Evolutionary conservation across 2,888 invertebrate species (phyloP), one percentile per base, ranked within the genome.

Genomic region (Ochropacha duplaris): DNA sequence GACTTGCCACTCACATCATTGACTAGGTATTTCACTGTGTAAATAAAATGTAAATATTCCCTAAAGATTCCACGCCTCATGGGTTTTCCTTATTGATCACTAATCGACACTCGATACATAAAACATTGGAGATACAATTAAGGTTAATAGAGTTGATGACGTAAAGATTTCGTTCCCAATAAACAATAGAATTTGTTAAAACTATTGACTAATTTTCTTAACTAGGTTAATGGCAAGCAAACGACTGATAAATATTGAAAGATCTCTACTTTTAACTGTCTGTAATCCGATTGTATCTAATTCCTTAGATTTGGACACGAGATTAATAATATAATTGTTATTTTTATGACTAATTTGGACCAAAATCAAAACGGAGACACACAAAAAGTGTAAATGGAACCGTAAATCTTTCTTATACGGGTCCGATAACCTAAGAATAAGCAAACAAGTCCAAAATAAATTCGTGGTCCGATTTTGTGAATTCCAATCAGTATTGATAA

Each of bases 371-470:
- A 54, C 55, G 19, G 39, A 55, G 57, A 65, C 64, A 22, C 62
- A 59, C 62, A 64, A 61, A 69, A 76, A 71, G 62, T 76, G 68
- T 76, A 79, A 60, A 77, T 81, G 83, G 79, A 63, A 83, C 80
- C 77, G 78, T 88, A 76, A 83, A 86, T 86, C 81, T 82, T 71
- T 57, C 26, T 57, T 64, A 76, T 69, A 80, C 78, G 79, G 74
- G 88, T 85, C 84, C 87, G 86, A 88, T 86, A 87, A 91, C 88
- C 88, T 76, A 78, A 76, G 81, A 81, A 79, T 84, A 73, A 72
- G 83, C 79, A 86, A 87, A 89, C 85, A 83, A 79, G 82, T 82
- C 81, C 80, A 79, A 87, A 88, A 87, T 84, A 81, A 84, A 80
- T 82, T 78, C 75, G 70, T 66, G 69, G 71, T 76, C 74, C 75